Evolutionary conservation across 2,797 vertebrate species (phyloP).

Genomic region (Sciurus carolinensis): DNA sequence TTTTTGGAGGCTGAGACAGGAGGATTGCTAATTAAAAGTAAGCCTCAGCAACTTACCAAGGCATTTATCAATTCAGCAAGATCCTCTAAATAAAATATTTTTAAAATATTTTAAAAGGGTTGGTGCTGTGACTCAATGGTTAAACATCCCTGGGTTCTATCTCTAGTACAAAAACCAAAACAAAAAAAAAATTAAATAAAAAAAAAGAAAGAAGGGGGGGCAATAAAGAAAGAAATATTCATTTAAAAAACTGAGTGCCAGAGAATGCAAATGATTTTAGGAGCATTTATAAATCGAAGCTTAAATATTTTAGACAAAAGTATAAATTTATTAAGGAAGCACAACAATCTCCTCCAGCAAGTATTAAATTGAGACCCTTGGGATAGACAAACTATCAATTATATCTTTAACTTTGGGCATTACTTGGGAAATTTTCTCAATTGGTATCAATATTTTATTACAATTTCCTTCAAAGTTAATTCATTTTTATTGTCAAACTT

Average conservation of each 20-base stretch:
- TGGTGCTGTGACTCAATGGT: too few species aligned
- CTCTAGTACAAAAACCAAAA: too few species aligned
- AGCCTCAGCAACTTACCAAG: too few species aligned
- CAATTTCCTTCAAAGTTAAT: not conserved
- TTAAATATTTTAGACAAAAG: not conserved
- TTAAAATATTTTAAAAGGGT: too few species aligned
- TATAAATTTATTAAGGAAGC: not conserved
- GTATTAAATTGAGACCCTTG: conserved; percentile 38
- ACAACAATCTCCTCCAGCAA: conserved; percentile 58
- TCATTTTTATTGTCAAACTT: not conserved
- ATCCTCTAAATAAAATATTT: too few species aligned
- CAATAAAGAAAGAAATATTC: not conserved
- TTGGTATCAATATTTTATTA: conserved; percentile 74
- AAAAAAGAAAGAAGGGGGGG: too few species aligned
- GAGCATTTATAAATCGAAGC: conserved; percentile 12
- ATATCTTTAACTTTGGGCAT: conserved; percentile 62
- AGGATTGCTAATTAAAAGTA: too few species aligned
- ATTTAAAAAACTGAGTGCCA: not conserved
- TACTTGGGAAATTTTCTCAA: conserved; percentile 18
- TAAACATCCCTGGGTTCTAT: too few species aligned
- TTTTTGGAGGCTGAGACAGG: too few species aligned
- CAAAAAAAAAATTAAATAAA: too few species aligned
- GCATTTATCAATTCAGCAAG: too few species aligned
- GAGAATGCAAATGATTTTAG: not conserved
- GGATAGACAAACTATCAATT: conserved; percentile 41